These are phyloP conservation scores for Syrista parreyssii DNA, from an alignment of 2,888 invertebrate genomes.

Conservation along the genomic window DNA sequence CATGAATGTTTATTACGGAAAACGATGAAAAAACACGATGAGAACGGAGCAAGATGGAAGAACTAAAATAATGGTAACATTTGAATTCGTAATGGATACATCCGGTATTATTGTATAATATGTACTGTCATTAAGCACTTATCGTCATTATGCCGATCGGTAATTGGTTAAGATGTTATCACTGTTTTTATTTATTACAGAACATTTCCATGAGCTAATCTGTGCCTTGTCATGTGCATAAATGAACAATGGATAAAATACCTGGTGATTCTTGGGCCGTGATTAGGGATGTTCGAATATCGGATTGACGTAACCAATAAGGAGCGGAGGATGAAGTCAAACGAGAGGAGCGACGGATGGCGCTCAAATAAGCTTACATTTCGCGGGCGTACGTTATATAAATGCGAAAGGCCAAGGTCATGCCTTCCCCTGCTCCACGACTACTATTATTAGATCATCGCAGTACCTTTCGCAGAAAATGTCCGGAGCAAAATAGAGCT, in stretches of 20 bases:
- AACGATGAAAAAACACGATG: too few species aligned
- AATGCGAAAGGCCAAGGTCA: slow-evolving; percentile 59
- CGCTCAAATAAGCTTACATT: slow-evolving; percentile 41
- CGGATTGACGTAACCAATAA: neutral
- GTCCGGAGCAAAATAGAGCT: slow-evolving; percentile 2
- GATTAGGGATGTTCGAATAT: neutral
- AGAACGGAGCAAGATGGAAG: too few species aligned
- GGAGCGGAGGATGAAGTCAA: neutral
- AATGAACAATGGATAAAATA: neutral
- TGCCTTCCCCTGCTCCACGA: slow-evolving; percentile 43
- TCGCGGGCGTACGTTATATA: slow-evolving; percentile 53
- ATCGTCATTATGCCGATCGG: neutral
- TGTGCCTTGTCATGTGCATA: neutral
- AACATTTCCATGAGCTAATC: neutral
- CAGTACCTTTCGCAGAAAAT: slow-evolving; percentile 37
- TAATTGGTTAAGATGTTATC: neutral
- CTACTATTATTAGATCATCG: slow-evolving; percentile 53
- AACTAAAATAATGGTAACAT: neutral
- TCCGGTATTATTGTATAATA: neutral
- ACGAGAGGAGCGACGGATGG: neutral
- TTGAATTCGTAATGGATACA: too few species aligned
- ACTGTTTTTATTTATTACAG: neutral
- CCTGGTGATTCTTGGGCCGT: neutral
- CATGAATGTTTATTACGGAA: neutral
- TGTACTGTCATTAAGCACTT: neutral